Evolutionary conservation across 2,113 vertebrate species (phyloP).

Genomic region (Apistogramma diplotaenia): DNA sequence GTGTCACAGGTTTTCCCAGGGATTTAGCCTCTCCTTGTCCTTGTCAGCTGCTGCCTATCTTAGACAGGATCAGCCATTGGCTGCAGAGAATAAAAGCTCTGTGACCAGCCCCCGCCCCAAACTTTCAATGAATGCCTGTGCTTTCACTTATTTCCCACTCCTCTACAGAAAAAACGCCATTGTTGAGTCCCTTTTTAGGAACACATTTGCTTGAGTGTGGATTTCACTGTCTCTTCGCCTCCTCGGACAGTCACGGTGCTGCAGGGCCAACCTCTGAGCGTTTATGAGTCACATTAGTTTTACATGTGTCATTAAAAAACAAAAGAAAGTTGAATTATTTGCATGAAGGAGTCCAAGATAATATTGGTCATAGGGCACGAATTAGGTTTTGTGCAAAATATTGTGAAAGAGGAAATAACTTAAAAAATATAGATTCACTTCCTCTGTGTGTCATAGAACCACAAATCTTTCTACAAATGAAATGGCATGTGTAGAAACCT

Average conservation of each 20-base stretch:
- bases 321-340: not conserved
- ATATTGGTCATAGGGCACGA: not conserved
- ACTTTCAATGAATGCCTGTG: constrained; percentile 44
- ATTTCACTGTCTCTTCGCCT: constrained; percentile 46
- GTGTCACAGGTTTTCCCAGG: constrained; percentile 40
- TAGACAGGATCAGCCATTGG: constrained; percentile 39
- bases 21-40: constrained; percentile 12
- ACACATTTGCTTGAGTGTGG: constrained; percentile 38
- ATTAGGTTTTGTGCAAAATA: not conserved
- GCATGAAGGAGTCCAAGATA: not conserved
- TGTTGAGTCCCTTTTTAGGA: constrained; percentile 41
- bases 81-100: constrained; percentile 40
- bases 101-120: constrained; percentile 43
- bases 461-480: not conserved
- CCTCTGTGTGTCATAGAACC: not conserved
- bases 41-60: constrained; percentile 11
- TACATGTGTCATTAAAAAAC: not conserved
- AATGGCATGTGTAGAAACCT: not conserved
- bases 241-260: not conserved
- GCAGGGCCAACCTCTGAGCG: not conserved
- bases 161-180: constrained; percentile 27
- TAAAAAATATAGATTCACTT: not conserved
- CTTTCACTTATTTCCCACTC: constrained; percentile 47
- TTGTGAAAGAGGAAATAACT: not conserved
- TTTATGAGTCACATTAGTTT: not conserved